Evolutionary conservation across 2,888 invertebrate species (phyloP), one percentile per base, ranked within the genome.

Genomic region (Xanthia icteritia): DNA sequence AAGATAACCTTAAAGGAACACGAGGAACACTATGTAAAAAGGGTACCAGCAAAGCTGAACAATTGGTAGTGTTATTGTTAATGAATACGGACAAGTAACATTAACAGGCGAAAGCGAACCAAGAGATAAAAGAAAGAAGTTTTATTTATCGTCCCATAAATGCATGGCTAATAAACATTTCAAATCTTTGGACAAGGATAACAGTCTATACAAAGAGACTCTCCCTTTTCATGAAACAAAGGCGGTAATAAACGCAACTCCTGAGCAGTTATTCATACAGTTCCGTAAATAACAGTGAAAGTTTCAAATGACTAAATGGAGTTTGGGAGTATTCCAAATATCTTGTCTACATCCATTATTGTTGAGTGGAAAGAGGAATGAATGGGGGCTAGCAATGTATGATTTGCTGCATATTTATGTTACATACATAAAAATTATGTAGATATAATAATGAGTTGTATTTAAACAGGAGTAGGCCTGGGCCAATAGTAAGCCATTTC

Each of bases 291-390:
- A 74, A 67, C 65, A 87, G 85, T 77, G 84, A 85, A 87, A 85
- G 84, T 86, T 83, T 63, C 64, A 75, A 76, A 71, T 77, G 51
- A 75, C 75, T 54, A 68, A 74, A 76, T 51, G 45, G 9, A 61
- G 70, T 82, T 87, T 86, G 86, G 86, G 66, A 66, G 61, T 67
- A 67, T 69, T 85, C 85, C 84, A 87, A 86, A 81, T 73, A 80
- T 79, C 67, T 82, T 79, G 68, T 80, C 77, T 48, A 65, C 61
- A 69, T 68, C 64, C 60, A 84, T 80, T 81, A 76, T 61, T 73
- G 48, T 56, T 63, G 45, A 51, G 56, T 20, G 56, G 48, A 61
- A 72, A 54, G 42, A 58, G 76, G 64, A 65, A 80, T 84, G 64
- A 82, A 80, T 69, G 71, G 67, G 17, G 56, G 61, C 48, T 17